Conservation (phyloP, 2,113 vertebrate genomes). For the Odocoileus virginianus region DNA sequence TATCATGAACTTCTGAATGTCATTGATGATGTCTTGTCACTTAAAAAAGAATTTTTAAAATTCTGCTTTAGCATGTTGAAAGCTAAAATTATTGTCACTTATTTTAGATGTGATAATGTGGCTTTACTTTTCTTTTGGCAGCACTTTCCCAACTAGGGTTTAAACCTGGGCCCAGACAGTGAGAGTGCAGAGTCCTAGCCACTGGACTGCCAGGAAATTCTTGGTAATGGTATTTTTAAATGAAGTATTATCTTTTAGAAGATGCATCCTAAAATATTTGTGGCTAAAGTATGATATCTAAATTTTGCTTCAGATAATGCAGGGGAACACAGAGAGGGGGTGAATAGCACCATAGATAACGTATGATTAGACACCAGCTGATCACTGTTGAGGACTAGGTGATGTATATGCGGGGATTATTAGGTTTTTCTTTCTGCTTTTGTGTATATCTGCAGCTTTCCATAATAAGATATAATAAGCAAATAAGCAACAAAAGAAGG, state of each 20-base stretch:
- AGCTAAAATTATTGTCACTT: background rate
- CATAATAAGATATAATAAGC: background rate
- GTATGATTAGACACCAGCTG: background rate
- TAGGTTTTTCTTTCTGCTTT: background rate
- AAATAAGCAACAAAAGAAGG: background rate
- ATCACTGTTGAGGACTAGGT: background rate
- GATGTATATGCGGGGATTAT: background rate
- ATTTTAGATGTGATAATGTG: background rate
- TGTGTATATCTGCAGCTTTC: background rate
- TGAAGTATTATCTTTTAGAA: constrained; percentile 3
- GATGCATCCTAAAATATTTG: background rate
- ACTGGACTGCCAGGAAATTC: background rate
- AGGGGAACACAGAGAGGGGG: background rate
- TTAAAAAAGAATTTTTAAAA: background rate
- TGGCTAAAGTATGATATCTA: background rate
- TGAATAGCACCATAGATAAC: background rate
- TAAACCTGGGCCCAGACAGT: background rate
- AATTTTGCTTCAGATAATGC: background rate
- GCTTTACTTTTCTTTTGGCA: background rate
- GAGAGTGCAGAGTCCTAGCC: background rate
- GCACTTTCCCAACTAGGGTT: background rate
- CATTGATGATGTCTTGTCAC: background rate
- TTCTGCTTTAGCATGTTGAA: background rate
- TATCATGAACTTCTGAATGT: background rate
- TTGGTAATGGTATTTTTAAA: background rate